A percentile compares a stretch with the other conserved stretches of the same genome.
Evolutionary conservation across 1,140 invertebrate genomes (phyloP).

Genomic region (Eufriesea mexicana): DNA sequence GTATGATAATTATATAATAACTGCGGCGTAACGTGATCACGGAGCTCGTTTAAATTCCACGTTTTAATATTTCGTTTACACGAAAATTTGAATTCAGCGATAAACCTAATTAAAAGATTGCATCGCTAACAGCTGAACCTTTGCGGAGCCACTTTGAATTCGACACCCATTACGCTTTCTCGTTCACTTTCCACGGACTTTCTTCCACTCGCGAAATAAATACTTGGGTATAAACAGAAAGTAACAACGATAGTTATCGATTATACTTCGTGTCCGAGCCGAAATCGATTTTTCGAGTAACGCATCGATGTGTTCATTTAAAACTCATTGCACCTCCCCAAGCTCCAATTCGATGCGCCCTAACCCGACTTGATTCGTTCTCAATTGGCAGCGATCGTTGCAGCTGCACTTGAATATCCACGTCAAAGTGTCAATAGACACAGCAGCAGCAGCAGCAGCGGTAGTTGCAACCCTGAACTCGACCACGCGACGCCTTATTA

Average conservation of each 20-base stretch:
- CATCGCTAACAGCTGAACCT: not conserved
- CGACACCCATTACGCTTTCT: too few relatives aligned
- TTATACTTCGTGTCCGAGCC: not conserved
- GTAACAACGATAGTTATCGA: too few relatives aligned
- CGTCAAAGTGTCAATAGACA: slow-evolving; percentile 41
- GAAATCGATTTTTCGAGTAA: not conserved
- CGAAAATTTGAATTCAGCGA: not conserved
- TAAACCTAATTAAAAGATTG: not conserved
- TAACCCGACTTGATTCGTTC: slow-evolving; percentile 47
- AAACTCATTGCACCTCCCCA: not conserved
- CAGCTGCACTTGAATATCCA: slow-evolving; percentile 54
- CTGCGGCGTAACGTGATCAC: not conserved
- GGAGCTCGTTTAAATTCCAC: not conserved
- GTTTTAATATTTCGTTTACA: not conserved
- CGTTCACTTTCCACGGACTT: too few relatives aligned
- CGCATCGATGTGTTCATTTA: not conserved
- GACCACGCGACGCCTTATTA: slow-evolving; percentile 76
- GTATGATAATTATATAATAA: not conserved
- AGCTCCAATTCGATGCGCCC: not conserved
- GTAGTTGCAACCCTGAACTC: slow-evolving; percentile 15
- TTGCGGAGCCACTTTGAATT: too few relatives aligned
- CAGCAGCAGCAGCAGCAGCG: not conserved
- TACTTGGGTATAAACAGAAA: too few relatives aligned
- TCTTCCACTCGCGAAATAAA: too few relatives aligned
- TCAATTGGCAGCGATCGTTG: slow-evolving; percentile 51